A percentile compares a stretch with the other conserved stretches of the same genome.
These are phyloP conservation scores for Hemicordylus capensis DNA, from an alignment of 2,113 vertebrate species.

Conservation along the genomic window DNA sequence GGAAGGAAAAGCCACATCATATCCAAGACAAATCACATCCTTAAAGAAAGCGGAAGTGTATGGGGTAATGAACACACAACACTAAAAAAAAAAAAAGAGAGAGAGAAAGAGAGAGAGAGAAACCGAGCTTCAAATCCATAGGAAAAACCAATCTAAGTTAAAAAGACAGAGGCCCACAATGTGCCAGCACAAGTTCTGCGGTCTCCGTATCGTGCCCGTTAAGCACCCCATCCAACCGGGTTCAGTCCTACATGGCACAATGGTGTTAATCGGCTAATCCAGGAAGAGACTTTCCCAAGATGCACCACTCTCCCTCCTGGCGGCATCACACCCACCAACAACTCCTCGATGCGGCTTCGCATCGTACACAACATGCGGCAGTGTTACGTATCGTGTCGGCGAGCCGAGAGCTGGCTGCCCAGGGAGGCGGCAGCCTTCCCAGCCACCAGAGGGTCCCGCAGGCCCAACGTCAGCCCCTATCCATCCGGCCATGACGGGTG, in stretches of 20 bases:
- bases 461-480: neutral
- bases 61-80: no score
- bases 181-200: neutral
- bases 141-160: neutral
- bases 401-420: no score
- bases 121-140: neutral
- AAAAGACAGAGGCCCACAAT: neutral
- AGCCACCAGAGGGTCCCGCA: accelerated
- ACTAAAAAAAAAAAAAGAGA: no score
- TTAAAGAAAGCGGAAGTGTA: no score
- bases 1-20: no score
- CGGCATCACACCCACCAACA: no score
- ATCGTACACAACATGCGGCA: no score
- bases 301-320: neutral
- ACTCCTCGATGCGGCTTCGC: no score
- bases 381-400: no score
- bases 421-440: accelerated
- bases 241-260: neutral
- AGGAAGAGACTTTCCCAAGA: neutral
- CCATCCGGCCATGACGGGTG: slow-evolving; percentile 82
- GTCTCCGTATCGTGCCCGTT: neutral
- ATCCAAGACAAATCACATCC: no score
- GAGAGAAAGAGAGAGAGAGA: no score
- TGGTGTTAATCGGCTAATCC: neutral
- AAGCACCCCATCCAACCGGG: no score